Conservation (phyloP, 2,797 vertebrate genomes). For the Microctenopoma lineatum region DNA sequence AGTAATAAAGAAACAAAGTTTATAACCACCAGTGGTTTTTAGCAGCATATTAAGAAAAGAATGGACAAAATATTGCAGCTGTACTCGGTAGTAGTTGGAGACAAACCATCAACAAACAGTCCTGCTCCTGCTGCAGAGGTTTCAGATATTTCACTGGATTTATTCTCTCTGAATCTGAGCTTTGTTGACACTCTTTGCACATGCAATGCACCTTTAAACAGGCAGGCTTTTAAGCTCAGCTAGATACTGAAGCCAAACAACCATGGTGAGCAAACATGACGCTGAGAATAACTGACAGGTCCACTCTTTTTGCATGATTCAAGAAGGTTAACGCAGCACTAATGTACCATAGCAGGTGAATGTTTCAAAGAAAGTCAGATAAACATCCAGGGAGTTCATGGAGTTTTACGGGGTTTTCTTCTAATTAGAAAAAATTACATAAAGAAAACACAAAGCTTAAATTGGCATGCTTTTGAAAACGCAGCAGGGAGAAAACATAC, state of each 20-base stretch:
- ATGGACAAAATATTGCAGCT: not conserved
- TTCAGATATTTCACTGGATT: not conserved
- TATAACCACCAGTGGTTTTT: slow-evolving; percentile 10
- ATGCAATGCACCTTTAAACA: not conserved
- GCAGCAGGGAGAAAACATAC: slow-evolving; percentile 38
- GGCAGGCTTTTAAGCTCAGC: slow-evolving; percentile 4
- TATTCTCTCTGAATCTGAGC: not conserved
- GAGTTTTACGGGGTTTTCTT: too few species aligned
- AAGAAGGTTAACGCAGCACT: slow-evolving; percentile 17
- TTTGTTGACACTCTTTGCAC: slow-evolving; percentile 5
- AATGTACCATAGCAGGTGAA: slow-evolving; percentile 5
- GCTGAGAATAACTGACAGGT: slow-evolving; percentile 22
- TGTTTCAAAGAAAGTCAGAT: slow-evolving; percentile 23
- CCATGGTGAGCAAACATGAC: slow-evolving; percentile 15
- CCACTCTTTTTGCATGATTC: slow-evolving; percentile 10
- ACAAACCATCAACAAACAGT: not conserved
- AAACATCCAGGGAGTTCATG: not conserved
- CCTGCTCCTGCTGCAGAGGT: not conserved
- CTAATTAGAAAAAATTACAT: slow-evolving; percentile 29
- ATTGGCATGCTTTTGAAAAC: slow-evolving; percentile 15
- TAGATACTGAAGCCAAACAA: not conserved
- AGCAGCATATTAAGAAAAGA: slow-evolving; percentile 18
- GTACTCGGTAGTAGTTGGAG: not conserved
- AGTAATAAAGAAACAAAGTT: slow-evolving; percentile 43
- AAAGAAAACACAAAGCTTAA: slow-evolving; percentile 21